A percentile compares a stretch with the other conserved stretches of the same genome.
These are phyloP conservation scores for Cherax destructor DNA, from an alignment of 1,140 invertebrate genomes.

Conservation along the genomic window DNA sequence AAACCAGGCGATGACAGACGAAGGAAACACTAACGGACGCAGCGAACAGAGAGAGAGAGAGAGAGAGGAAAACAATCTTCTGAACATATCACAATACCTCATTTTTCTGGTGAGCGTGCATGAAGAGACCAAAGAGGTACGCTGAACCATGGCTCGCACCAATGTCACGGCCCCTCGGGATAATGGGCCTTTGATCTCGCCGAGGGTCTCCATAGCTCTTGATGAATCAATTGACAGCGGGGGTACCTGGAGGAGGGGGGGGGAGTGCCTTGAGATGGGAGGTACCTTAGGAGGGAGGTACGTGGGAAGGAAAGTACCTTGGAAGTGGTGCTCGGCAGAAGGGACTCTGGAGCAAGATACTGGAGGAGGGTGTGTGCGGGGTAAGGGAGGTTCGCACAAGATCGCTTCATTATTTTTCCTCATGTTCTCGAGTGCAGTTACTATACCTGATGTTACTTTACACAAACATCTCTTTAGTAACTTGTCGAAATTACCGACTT, in stretches of 20 bases:
- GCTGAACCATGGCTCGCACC: neutral
- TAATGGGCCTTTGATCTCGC: constrained; percentile 49
- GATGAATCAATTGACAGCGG: constrained; percentile 51
- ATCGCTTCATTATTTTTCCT: neutral
- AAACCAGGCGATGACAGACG: too few species aligned
- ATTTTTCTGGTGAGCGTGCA: neutral
- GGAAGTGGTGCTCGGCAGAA: neutral
- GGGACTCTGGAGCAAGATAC: neutral
- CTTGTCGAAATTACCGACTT: too few species aligned
- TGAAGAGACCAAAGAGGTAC: neutral
- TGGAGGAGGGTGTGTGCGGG: too few species aligned
- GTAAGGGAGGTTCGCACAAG: neutral
- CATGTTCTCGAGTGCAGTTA: neutral
- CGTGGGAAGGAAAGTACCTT: neutral
- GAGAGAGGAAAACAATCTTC: neutral
- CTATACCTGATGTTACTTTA: too few species aligned
- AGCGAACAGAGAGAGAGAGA: neutral
- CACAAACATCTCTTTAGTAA: too few species aligned
- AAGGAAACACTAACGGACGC: too few species aligned
- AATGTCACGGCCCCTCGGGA: constrained; percentile 17
- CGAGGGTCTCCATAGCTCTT: constrained; percentile 39
- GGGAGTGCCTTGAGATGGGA: too few species aligned
- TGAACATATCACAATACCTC: neutral
- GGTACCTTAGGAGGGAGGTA: neutral
- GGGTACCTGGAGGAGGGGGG: constrained; percentile 3